phyloP scores from a whole-genome alignment of 2,113 vertebrate species.

The Cettia cetti region DNA sequence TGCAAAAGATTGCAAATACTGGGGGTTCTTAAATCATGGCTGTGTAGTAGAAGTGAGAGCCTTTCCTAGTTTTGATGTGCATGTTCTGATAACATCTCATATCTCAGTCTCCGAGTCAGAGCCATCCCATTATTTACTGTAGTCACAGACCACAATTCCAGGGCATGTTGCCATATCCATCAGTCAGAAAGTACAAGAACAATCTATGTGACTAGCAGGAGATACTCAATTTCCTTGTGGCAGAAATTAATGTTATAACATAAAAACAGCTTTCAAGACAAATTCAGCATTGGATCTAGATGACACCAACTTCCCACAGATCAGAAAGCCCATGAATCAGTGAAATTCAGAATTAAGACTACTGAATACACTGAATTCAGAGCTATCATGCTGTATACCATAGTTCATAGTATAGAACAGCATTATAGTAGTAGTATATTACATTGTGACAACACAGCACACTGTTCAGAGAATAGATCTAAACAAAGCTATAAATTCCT shows the following conservation, averaged over 20 bases:
- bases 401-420: background rate
- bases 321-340: background rate
- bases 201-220: background rate
- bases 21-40: background rate
- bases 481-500: background rate
- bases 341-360: background rate
- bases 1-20: background rate
- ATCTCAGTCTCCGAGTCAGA: background rate
- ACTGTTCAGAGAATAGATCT: background rate
- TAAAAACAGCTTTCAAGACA: background rate
- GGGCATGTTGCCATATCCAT: background rate
- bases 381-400: background rate
- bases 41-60: background rate
- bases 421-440: background rate
- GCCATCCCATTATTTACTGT: background rate
- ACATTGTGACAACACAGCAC: background rate
- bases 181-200: background rate
- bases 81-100: background rate
- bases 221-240: background rate
- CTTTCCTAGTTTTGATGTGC: background rate
- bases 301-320: background rate
- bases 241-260: background rate
- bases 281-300: background rate
- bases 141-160: background rate
- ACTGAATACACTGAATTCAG: background rate